Base-by-base conservation (phyloP, 1,140 invertebrate species). In the Drosophila ogumai region DNA sequence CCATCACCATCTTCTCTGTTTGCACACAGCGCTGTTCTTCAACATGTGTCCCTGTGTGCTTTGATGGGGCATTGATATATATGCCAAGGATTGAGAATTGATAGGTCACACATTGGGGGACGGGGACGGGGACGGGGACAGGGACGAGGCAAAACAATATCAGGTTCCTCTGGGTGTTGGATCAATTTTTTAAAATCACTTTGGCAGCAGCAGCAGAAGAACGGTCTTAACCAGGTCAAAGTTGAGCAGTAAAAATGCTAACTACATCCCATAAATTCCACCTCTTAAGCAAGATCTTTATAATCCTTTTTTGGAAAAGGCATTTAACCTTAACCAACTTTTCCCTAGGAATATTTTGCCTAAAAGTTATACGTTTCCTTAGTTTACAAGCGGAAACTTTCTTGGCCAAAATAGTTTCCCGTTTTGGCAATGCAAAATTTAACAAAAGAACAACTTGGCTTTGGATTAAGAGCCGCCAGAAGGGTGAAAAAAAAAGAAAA, bases 31-130 rank as follows among this genome's bases (percentile, higher is more conserved):
- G 2, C 25, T 15, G 34, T 12, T 19, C 74, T 61, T 77, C 57
- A 69, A 60, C 57, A 52, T 44, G 56, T 52, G 54, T 59, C 46
- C 31, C 13, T 38, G n/a, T 64, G 38, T 15, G 43, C 50, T 32
- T n/a, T 38, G 50, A 54, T 54, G 50, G 52, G 52, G 55, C 75
- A 77, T 77, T 77, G 75, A 77, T 77, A 69, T 77, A 77, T 77
- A 56, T 38, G 68, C 68, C 60, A 36, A 13, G 64, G 66, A 69
- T 54, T 69, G 66, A 17, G 60, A 65, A 54, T 65, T 50, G 65
- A 68, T 69, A 54, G 36, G 36, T 25, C 8, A 19, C 47, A 31
- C 54, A 19, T 28, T 28, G 54, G 28, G 9, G 28, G 43, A 60
- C 12, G 15, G 38, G 65, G 41, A 60, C 22, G 28, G 9, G 28